Conservation (phyloP, 2,113 vertebrate genomes). For the Microtus montanus region DNA sequence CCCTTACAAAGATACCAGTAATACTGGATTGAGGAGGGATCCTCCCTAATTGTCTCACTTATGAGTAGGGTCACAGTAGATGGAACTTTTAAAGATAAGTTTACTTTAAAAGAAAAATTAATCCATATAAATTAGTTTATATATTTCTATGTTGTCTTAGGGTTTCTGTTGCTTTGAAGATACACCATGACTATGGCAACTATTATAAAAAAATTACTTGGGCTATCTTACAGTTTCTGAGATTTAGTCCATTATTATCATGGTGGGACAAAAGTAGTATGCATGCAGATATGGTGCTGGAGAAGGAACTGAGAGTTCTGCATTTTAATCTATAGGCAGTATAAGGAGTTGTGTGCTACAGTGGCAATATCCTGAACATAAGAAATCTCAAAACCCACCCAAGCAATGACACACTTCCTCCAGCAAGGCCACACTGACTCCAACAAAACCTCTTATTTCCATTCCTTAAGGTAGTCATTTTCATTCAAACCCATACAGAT, state of each 20-base stretch:
- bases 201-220: background rate
- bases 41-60: background rate
- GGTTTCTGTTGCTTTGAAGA: background rate
- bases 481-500: background rate
- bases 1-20: background rate
- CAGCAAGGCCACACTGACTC: background rate
- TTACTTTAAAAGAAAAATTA: background rate
- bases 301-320: background rate
- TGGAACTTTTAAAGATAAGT: background rate
- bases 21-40: background rate
- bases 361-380: background rate
- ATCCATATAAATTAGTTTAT: background rate
- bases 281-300: background rate
- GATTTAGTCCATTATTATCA: background rate
- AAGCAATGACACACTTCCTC: background rate
- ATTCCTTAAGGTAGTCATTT: background rate
- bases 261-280: background rate
- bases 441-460: background rate
- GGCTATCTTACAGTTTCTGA: background rate
- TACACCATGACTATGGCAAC: background rate
- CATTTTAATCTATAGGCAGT: background rate
- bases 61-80: background rate
- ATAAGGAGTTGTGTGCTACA: background rate
- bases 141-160: background rate
- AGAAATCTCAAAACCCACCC: background rate